phyloP scores from a whole-genome alignment of 2,113 vertebrate genomes.

The Paralichthys olivaceus region DNA sequence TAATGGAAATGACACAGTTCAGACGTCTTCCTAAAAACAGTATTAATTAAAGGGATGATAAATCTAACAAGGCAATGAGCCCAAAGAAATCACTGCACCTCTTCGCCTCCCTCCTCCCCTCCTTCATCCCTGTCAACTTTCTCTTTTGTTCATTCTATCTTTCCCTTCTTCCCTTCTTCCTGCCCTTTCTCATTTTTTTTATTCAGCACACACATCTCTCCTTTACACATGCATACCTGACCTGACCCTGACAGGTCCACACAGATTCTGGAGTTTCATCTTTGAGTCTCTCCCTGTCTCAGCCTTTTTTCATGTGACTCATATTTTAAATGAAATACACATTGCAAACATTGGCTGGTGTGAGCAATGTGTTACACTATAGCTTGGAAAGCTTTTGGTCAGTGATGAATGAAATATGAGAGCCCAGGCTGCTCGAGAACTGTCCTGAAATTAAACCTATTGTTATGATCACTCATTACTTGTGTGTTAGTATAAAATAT shows the following conservation, averaged over 20 bases:
- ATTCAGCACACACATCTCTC: not conserved
- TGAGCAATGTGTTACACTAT: too few relatives aligned
- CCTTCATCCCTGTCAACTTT: slow-evolving; percentile 31
- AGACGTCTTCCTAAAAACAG: slow-evolving; percentile 99
- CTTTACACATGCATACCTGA: not conserved
- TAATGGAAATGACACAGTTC: slow-evolving; percentile 99
- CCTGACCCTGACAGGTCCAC: not conserved
- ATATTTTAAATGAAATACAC: not conserved
- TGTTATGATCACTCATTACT: too few relatives aligned
- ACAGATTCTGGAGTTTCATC: not conserved
- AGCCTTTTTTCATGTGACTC: not conserved
- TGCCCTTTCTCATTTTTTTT: not conserved
- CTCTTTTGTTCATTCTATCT: not conserved
- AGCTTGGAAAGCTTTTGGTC: too few relatives aligned
- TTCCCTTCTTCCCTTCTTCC: not conserved
- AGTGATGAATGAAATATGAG: too few relatives aligned
- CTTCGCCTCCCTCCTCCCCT: slow-evolving; percentile 35
- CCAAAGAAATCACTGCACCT: slow-evolving; percentile 78
- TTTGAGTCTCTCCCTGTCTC: too few relatives aligned
- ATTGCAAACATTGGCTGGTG: not conserved
- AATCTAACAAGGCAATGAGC: slow-evolving; percentile 96
- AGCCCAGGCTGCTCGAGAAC: too few relatives aligned
- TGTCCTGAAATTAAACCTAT: too few relatives aligned
- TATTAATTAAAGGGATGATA: slow-evolving; percentile 99
- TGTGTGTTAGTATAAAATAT: too few relatives aligned